Base-by-base conservation (phyloP, 2,888 invertebrate genomes). In the Drosophila mettleri region DNA sequence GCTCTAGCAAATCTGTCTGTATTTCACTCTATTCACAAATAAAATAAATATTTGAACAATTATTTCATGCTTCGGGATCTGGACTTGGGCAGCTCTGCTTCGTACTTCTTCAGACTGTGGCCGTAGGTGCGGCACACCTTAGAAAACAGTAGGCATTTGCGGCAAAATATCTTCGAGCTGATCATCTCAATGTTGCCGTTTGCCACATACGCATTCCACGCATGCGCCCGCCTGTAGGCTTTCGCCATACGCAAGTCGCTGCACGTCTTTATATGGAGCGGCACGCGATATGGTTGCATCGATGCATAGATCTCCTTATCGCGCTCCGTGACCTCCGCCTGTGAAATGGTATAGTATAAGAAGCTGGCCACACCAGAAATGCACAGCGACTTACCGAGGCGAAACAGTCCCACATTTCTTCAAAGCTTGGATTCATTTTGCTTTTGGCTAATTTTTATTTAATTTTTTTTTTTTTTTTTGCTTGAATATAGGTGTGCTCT, bases 141-240 rank as follows among this genome's bases (percentile, higher is more conserved):
- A 0, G 14, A 18, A 12, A 71, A 65, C 22, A 85, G 34, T 38
- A 87, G 22, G 10, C 85, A 87, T 36, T 81, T 84, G 0, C 45
- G 39, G 51, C 81, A 86, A 7, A 86, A 60, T 14, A 10, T 24
- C 7, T 27, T 57, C 0, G 54, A 10, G 8, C 8, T 0, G 2
- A 86, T 51, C 45, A 80, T 74, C 10, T 78, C 58, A 60, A 74
- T 9, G 0, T 67, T 54, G 9, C n/a, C 10, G 12, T 58, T 20
- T 6, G 43, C 60, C 8, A 60, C 51, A 0, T 0, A 0, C 2
- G 29, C 14, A 10, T 45, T 46, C 2, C 20, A 7, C 0, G 27
- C 2, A 16, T 86, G 87, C 0, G 63, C 22, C 12, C 12, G 45
- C 18, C 57, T 67, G 7, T 74, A 84, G 43, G 43, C 54, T 8